These are phyloP conservation scores for Cosmorhoe ocellata DNA, from an alignment of 2,888 invertebrate genomes.

Conservation along the genomic window DNA sequence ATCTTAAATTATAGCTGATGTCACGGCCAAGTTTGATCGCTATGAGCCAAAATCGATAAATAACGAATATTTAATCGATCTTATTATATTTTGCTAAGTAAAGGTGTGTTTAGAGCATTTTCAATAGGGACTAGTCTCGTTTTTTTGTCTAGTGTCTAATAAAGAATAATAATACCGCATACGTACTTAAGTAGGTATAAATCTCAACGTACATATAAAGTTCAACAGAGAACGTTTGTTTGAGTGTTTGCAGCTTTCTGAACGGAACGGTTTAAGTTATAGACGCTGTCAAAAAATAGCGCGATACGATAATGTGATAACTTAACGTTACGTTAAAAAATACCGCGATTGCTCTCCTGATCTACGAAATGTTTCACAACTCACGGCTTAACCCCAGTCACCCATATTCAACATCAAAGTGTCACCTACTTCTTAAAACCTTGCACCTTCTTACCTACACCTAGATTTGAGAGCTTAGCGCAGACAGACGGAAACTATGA, in stretches of 20 bases:
- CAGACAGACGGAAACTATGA: slow-evolving; percentile 48
- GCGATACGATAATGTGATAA: too few species aligned
- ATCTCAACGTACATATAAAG: too few species aligned
- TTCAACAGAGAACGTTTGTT: too few species aligned
- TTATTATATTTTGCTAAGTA: slow-evolving; percentile 9
- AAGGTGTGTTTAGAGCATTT: slow-evolving; percentile 8
- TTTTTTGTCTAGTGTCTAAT: too few species aligned
- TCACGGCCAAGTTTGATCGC: slow-evolving; percentile 24
- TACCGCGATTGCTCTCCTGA: not conserved
- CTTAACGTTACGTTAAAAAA: too few species aligned
- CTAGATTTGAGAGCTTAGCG: slow-evolving; percentile 28
- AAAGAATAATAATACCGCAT: too few species aligned
- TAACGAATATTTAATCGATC: slow-evolving; percentile 25
- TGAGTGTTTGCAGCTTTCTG: too few species aligned
- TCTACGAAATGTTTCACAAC: not conserved
- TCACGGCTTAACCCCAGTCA: slow-evolving; percentile 47
- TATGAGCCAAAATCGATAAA: slow-evolving; percentile 24
- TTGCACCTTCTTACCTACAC: slow-evolving; percentile 52
- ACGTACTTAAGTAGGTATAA: too few species aligned
- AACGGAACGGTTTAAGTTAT: too few species aligned
- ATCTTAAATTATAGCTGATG: slow-evolving; percentile 22
- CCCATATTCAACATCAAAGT: slow-evolving; percentile 52
- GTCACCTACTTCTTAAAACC: slow-evolving; percentile 52
- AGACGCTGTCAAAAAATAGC: too few species aligned
- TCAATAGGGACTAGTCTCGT: not conserved